Conservation (phyloP, 2,797 vertebrate species). For the Glossophaga mutica region DNA sequence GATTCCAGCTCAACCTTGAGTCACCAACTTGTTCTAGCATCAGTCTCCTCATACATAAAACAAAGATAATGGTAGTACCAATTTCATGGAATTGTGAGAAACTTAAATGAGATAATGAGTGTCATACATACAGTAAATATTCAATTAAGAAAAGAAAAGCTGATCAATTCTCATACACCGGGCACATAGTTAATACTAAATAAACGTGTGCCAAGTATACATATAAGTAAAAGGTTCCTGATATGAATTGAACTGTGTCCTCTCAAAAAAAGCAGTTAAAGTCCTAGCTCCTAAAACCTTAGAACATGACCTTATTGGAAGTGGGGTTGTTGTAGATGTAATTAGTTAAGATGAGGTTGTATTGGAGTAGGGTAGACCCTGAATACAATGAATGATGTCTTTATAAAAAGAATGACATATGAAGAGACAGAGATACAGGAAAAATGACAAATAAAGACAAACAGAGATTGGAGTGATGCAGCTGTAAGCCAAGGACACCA, state of each 20-base stretch:
- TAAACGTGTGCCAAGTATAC: not conserved
- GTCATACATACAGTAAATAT: not conserved
- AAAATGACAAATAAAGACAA: not conserved
- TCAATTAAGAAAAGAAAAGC: not conserved
- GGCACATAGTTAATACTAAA: not conserved
- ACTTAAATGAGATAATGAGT: not conserved
- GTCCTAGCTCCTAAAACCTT: not conserved
- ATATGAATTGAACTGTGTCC: not conserved
- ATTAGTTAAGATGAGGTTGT: not conserved
- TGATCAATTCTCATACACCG: not conserved
- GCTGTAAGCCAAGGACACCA: not conserved
- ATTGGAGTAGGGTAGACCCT: not conserved
- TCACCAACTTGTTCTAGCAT: not conserved
- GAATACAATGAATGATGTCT: not conserved
- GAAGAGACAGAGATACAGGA: not conserved
- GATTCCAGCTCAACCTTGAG: not conserved
- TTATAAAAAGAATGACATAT: not conserved
- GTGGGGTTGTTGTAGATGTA: not conserved
- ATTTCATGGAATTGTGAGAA: not conserved
- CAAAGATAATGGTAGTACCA: not conserved
- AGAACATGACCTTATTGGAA: not conserved
- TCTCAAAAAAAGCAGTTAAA: not conserved
- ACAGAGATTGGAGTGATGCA: not conserved
- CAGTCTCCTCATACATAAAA: not conserved
- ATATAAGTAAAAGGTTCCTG: not conserved